Base-by-base conservation (phyloP, 2,888 invertebrate genomes). In the Pinctada fucata region DNA sequence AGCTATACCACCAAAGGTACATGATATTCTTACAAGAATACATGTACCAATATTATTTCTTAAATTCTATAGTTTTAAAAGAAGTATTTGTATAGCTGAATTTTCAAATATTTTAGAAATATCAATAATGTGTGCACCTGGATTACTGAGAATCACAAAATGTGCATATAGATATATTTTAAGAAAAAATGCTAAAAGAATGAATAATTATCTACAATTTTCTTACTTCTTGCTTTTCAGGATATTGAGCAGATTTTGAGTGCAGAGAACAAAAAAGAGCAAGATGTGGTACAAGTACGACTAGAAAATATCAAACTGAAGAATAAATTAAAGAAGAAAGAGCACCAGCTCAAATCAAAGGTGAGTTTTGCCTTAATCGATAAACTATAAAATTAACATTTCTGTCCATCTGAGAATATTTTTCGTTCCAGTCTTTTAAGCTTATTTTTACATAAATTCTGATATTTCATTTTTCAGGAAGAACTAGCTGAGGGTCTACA, bases 401-500 rank as follows among this genome's bases (percentile, higher is more conserved):
- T 31, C 31, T 31, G 31, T 31, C 31, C 31, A 31, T 31, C 31
- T 31, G 31, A 31, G 31, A 31, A 31, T 31, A 31, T 31, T 31
- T 31, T 31, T 31, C 31, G 31, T 31, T 31, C 31, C 31, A 31
- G 31, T 31, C 31, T 31, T 31, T 31, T 31, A 31, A 31, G 31
- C 31, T 31, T 31, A 31, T 31, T 31, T 31, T 31, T 31, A 31
- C 31, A 31, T 31, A 31, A 31, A 31, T 31, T 31, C 31, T 48
- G 31, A 70, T 16, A 5, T 16, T 13, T 68, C 72, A 51, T n/a
- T 68, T 80, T 82, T 13, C 85, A 92, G 91, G 94, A 94, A 86
- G 93, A 93, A 81, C 91, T 94, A 66, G 94, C 93, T 2, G 94
- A 93, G 58, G 93, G 93, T 70, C 90, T 94, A 64, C 93, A 94